Percentiles rank a stretch among this genome's conserved stretches.
Conservation (phyloP, 2,888 invertebrate species). For the Sympetrum striolatum region DNA sequence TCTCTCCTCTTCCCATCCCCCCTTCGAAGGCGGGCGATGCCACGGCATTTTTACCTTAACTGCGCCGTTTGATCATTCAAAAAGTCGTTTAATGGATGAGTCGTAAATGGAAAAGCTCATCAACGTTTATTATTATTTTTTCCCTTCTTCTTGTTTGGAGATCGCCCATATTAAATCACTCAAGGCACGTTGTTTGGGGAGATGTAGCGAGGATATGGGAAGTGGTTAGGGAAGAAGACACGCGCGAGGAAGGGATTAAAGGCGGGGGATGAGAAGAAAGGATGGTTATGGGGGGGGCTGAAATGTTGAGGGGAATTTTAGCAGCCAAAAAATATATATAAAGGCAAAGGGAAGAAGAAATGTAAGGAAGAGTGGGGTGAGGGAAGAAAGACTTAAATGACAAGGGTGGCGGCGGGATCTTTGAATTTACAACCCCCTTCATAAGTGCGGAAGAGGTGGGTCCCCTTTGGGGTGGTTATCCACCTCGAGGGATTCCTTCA, state of each 20-base stretch:
- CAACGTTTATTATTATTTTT: slow-evolving; percentile 41
- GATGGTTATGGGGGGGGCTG: background rate
- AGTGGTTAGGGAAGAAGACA: background rate
- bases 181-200: background rate
- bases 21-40: background rate
- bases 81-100: slow-evolving; percentile 42
- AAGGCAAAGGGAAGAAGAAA: background rate
- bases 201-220: background rate
- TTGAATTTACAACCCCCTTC: slow-evolving; percentile 20
- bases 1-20: background rate
- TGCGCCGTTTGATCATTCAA: slow-evolving; percentile 43
- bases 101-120: slow-evolving; percentile 43
- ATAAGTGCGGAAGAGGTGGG: background rate
- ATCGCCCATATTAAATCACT: slow-evolving; percentile 35
- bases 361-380: background rate
- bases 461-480: slow-evolving; percentile 27
- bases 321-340: background rate
- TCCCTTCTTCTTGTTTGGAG: slow-evolving; percentile 14
- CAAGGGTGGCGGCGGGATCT: slow-evolving; percentile 17
- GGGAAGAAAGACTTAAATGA: background rate
- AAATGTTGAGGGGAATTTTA: background rate
- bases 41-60: slow-evolving; percentile 36
- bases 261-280: background rate
- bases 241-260: background rate
- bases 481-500: background rate